A percentile compares a stretch with the other conserved stretches of the same genome.
These are phyloP conservation scores for Trididemnum clinides DNA, from an alignment of 23 tunicate genomes.

Conservation along the genomic window DNA sequence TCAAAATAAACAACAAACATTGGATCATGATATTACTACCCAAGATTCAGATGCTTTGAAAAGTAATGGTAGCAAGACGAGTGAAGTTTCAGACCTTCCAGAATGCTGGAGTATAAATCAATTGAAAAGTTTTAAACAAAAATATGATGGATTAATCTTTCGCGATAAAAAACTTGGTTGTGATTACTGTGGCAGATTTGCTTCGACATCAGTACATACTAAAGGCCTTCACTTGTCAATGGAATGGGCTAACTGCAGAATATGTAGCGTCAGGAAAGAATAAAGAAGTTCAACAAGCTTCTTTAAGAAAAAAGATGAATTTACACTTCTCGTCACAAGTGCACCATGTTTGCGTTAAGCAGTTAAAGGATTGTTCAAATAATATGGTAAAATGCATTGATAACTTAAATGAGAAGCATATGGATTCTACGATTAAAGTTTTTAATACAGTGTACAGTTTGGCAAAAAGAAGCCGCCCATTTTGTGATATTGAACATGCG, in stretches of 20 bases:
- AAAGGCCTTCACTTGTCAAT: constrained; percentile 37
- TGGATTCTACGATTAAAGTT: constrained; percentile 50
- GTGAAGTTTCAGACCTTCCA: constrained; percentile 37
- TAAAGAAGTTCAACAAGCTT: constrained; percentile 23
- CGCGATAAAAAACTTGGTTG: constrained; percentile 50
- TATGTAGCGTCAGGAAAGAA: constrained; percentile 51
- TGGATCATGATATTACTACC: constrained; percentile 28
- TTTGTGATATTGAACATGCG: constrained; percentile 53
- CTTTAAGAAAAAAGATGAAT: constrained; percentile 51
- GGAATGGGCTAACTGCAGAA: constrained; percentile 52
- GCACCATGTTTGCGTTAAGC: constrained; percentile 22
- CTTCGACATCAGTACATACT: constrained; percentile 23
- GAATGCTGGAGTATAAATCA: constrained; percentile 62
- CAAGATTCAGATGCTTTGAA: constrained; percentile 26
- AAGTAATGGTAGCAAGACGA: constrained; percentile 23
- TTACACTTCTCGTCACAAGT: constrained; percentile 30
- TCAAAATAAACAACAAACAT: constrained; percentile 23
- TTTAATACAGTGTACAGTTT: constrained; percentile 71
- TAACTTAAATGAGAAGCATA: constrained; percentile 21
- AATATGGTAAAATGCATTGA: constrained; percentile 20
- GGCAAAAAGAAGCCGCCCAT: constrained; percentile 47
- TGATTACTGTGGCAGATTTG: constrained; percentile 50
- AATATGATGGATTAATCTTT: constrained; percentile 55
- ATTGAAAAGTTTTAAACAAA: constrained; percentile 31
- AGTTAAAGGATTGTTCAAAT: constrained; percentile 28